A percentile compares a stretch with the other conserved stretches of the same genome.
Evolutionary conservation across 1,140 invertebrate species (phyloP).

Genomic region (Meloidogyne chitwoodi): DNA sequence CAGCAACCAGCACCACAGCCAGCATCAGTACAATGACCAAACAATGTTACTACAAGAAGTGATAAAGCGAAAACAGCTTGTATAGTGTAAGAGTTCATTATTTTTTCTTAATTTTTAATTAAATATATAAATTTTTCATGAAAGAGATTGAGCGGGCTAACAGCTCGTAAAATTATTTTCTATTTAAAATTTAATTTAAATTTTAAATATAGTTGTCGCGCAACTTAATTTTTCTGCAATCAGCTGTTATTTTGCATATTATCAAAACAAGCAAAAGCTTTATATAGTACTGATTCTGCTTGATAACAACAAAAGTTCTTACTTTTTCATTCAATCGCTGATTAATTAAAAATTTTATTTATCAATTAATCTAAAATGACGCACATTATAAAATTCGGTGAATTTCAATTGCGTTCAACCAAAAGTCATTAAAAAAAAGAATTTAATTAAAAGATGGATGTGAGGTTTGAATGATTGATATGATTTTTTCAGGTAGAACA

Average conservation of each 20-base stretch:
- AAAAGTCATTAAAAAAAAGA: background rate
- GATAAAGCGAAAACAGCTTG: background rate
- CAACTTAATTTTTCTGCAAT: background rate
- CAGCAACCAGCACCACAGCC: background rate
- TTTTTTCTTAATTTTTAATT: background rate
- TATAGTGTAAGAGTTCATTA: background rate
- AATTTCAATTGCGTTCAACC: background rate
- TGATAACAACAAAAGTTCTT: background rate
- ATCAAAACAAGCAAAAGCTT: background rate
- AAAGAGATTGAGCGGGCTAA: background rate
- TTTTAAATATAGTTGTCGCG: no score
- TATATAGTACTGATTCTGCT: background rate
- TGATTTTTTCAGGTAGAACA: background rate
- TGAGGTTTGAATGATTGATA: background rate
- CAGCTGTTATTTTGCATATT: background rate
- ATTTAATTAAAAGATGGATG: background rate
- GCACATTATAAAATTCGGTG: background rate
- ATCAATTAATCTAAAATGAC: background rate
- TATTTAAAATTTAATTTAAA: no score
- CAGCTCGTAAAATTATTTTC: no score
- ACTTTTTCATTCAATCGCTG: background rate
- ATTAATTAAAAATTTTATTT: background rate
- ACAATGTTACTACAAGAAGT: background rate
- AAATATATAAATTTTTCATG: background rate
- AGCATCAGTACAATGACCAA: background rate